Evolutionary conservation across 2,888 invertebrate genomes (phyloP).

Genomic region (Calameuta filiformis): DNA sequence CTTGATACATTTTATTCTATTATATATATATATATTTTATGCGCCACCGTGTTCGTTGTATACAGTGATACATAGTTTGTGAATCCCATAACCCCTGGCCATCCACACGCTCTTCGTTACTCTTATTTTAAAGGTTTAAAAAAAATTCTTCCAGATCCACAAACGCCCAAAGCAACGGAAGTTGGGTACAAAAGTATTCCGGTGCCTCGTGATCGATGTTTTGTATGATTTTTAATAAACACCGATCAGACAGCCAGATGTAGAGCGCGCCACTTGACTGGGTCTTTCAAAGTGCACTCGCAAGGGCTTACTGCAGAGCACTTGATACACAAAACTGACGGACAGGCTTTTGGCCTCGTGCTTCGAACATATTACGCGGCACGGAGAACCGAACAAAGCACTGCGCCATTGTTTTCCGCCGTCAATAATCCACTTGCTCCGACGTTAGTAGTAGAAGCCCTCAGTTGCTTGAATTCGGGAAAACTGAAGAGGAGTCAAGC

Average conservation of each 20-base stretch:
- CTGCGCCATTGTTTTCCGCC: slow-evolving; percentile 61
- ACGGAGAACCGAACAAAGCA: slow-evolving; percentile 52
- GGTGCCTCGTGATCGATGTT: slow-evolving; percentile 12
- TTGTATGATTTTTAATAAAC: slow-evolving; percentile 61
- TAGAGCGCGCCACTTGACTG: slow-evolving; percentile 57
- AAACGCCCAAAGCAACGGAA: neutral
- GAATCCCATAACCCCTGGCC: too few species aligned
- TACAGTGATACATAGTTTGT: too few species aligned
- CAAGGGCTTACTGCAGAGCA: slow-evolving; percentile 13
- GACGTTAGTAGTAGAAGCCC: slow-evolving; percentile 38
- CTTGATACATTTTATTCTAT: too few species aligned
- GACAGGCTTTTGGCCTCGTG: slow-evolving; percentile 39
- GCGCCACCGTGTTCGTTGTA: too few species aligned
- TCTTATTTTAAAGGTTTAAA: too few species aligned
- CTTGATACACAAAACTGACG: slow-evolving; percentile 38
- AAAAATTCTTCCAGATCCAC: too few species aligned
- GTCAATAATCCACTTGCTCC: slow-evolving; percentile 63
- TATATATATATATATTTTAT: too few species aligned
- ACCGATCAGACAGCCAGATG: slow-evolving; percentile 63
- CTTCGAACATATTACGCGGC: slow-evolving; percentile 55
- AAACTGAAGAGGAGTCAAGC: slow-evolving; percentile 7
- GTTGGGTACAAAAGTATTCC: neutral
- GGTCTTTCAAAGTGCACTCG: slow-evolving; percentile 23
- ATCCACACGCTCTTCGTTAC: too few species aligned
- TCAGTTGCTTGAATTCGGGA: slow-evolving; percentile 5